Evolutionary conservation across 2,888 invertebrate species (phyloP), one percentile per base, ranked within the genome.

Genomic region (Drosophila pseudotakahashii): DNA sequence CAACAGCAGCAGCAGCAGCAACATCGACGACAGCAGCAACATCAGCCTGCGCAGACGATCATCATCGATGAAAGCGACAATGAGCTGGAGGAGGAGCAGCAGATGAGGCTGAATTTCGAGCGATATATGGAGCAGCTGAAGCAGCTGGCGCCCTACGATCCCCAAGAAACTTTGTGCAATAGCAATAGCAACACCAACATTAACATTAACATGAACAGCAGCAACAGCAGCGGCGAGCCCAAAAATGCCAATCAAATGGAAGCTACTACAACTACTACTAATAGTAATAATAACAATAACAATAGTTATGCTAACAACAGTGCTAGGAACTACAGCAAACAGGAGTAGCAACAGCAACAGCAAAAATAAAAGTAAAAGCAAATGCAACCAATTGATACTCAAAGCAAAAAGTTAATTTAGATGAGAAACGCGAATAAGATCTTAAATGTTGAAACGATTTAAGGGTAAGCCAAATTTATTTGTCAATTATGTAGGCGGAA

Each of bases 391-490:
- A 80, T 82, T 81, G 82, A 89, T 86, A 89, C 89, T 84, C 89
- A 83, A 74, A 69, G 61, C 55, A 58, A 58, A 39, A 60, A 39
- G 26, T 64, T 57, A 48, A 68, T 41, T 45, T 51, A 53, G 55
- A 45, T 58, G 58, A 78, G 70, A 75, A 51, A 53, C 41, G n/a
- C 50, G 47, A 42, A 50, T 47, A 72, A 75, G 79, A 76, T 76
- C 78, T 77, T 84, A 89, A 86, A 88, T 85, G 79, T 81, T 79
- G 71, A 78, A 79, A 77, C 78, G 72, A 42, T 71, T 77, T 80
- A 72, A 87, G 89, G 85, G 85, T 85, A 85, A 85, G 89, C 85
- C 85, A 85, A 85, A 85, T 76, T 84, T 69, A 73, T 76, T 87
- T 87, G 85, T 85, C 85, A 85, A 85, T 85, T 85, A 85, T 54